Conservation (phyloP, 1,140 invertebrate genomes). For the Hestina assimilis region DNA sequence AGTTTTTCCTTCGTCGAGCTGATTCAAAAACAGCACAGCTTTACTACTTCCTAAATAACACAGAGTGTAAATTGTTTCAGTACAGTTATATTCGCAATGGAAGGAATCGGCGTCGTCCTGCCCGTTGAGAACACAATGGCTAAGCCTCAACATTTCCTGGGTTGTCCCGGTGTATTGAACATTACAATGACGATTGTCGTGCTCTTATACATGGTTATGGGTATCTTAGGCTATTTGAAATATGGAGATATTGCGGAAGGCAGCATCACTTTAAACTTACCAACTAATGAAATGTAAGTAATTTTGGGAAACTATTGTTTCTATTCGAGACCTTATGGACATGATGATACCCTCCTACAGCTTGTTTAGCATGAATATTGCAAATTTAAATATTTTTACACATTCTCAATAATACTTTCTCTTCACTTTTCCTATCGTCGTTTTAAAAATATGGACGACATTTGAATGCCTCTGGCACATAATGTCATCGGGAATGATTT, state of each 20-base stretch:
- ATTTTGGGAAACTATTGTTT: too few relatives aligned
- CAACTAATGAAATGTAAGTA: conserved; percentile 80
- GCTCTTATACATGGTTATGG: conserved; percentile 86
- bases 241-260: conserved; percentile 84
- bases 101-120: conserved; percentile 90
- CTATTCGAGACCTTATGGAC: too few relatives aligned
- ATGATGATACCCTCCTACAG: too few relatives aligned
- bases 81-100: conserved; percentile 90
- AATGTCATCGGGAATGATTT: too few relatives aligned
- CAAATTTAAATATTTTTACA: too few relatives aligned
- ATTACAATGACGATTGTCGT: conserved; percentile 90
- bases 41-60: conserved; percentile 1
- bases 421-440: too few relatives aligned
- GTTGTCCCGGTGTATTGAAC: conserved; percentile 90
- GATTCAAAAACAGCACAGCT: too few relatives aligned
- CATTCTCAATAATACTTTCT: too few relatives aligned
- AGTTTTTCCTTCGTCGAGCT: too few relatives aligned
- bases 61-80: conserved; percentile 62
- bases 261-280: conserved; percentile 87
- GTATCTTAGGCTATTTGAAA: conserved; percentile 90
- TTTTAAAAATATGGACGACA: too few relatives aligned
- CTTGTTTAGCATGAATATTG: too few relatives aligned
- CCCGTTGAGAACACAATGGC: conserved; percentile 94
- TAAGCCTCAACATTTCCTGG: conserved; percentile 87
- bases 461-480: too few relatives aligned